These are phyloP conservation scores for Eufriesea mexicana DNA, from an alignment of 1,140 invertebrate species.

Conservation along the genomic window DNA sequence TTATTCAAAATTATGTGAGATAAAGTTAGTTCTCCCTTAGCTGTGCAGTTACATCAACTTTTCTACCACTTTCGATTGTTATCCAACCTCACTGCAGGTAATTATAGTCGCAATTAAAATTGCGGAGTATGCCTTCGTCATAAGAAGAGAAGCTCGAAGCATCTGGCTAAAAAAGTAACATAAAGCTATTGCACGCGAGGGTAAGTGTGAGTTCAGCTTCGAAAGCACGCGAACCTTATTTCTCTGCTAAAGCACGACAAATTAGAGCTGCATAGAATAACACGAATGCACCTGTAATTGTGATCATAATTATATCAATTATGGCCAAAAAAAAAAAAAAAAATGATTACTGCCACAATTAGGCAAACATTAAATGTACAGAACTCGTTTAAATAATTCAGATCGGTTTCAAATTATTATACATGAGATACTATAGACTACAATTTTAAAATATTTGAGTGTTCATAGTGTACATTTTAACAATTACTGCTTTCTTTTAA, in stretches of 20 bases:
- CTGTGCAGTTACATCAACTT: background rate
- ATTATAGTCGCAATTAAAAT: background rate
- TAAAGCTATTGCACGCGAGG: conserved; percentile 11
- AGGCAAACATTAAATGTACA: too few species aligned
- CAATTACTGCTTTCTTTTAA: too few species aligned
- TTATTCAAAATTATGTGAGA: background rate
- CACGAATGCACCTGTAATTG: background rate
- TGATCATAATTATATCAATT: background rate
- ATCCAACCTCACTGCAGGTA: background rate
- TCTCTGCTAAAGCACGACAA: background rate
- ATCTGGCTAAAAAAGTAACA: background rate
- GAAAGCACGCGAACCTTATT: background rate
- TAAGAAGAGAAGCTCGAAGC: conserved; percentile 1
- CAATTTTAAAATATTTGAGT: too few species aligned
- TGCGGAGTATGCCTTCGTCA: background rate
- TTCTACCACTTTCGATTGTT: background rate
- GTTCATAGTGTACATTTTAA: too few species aligned
- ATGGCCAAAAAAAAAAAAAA: too few species aligned
- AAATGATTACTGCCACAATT: too few species aligned
- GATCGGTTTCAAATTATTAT: too few species aligned
- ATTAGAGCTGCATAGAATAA: background rate
- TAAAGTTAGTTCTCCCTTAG: background rate
- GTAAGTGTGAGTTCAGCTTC: background rate
- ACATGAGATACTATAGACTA: too few species aligned
- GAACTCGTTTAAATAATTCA: too few species aligned